Evolutionary conservation across 2,888 invertebrate genomes (phyloP).

Genomic region (Pyrrhia umbra): DNA sequence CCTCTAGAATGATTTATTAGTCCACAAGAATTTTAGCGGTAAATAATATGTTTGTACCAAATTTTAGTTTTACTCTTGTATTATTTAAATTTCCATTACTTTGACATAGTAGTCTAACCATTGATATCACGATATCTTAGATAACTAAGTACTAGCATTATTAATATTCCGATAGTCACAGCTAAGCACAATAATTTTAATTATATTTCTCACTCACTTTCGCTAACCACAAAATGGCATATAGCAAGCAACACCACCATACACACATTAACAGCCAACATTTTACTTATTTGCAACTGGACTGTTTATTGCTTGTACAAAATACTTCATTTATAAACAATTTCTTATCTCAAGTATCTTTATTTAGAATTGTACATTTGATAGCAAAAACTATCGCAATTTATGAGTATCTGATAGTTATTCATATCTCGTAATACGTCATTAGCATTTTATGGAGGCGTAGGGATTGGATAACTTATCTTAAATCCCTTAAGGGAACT

Average conservation of each 20-base stretch:
- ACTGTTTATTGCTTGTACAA: constrained; percentile 14
- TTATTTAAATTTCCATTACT: too few species aligned
- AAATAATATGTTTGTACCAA: too few species aligned
- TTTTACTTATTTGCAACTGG: not conserved
- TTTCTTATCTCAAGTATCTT: constrained; percentile 42
- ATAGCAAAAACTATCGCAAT: constrained; percentile 5
- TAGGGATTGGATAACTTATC: not conserved
- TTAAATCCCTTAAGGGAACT: not conserved
- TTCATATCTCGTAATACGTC: constrained; percentile 22
- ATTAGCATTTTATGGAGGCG: not conserved
- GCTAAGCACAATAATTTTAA: not conserved
- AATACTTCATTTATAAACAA: constrained; percentile 32
- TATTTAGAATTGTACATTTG: constrained; percentile 2
- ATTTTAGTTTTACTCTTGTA: too few species aligned
- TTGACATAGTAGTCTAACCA: too few species aligned
- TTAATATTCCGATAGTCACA: too few species aligned
- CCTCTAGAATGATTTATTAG: too few species aligned
- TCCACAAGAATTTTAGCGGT: too few species aligned
- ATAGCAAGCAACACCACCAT: constrained; percentile 29
- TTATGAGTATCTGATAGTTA: constrained; percentile 13
- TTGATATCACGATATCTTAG: too few species aligned
- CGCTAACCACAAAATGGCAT: constrained; percentile 18
- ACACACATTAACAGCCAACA: constrained; percentile 34
- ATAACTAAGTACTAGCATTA: too few species aligned
- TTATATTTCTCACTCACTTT: constrained; percentile 54